Base-by-base conservation (phyloP, 2,888 invertebrate species). In the Conistra vaccinii region DNA sequence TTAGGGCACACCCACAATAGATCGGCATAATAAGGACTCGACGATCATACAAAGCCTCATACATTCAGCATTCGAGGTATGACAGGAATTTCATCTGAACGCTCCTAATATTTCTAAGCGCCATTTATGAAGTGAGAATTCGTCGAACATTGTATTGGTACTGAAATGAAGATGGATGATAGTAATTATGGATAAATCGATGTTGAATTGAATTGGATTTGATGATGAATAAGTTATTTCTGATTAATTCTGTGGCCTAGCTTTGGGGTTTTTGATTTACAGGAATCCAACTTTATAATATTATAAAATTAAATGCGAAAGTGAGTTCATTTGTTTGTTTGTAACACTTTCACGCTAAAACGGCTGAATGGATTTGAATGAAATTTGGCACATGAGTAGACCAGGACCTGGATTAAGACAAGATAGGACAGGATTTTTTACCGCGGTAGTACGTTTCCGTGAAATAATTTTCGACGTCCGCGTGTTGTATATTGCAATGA, bases 31-130 rank as follows among this genome's bases (percentile, higher is more conserved):
- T 82, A 77, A 55, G 20, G 58, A 61, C 69, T 58, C 62, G 5
- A 39, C 58, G 42, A 57, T 63, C 82, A 68, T 68, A 85, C 69
- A 83, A 85, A 81, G 68, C 55, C n/a, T 76, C 66, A 72, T 85
- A 83, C 76, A 86, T 83, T 81, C 61, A 69, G 42, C n/a, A 70
- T 69, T 39, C 60, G 45, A 77, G 68, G 68, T 68, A 71, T 53
- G 75, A 68, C 60, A 68, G 76, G 83, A 87, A 87, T 88, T 81
- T 87, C 70, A 84, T 78, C 55, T 76, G 72, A 81, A 86, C 74
- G 72, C 69, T 48, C 51, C 69, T 48, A 76, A 63, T 57, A 80
- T 69, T 78, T 71, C 60, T 70, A 72, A 32, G 35, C 39, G 74
- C 71, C 70, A 73, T 74, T 72, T 80, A 68, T 76, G 58, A 67